Evolutionary conservation across 2,888 invertebrate genomes (phyloP), one percentile per base, ranked within the genome.

Genomic region (Ethmia dodecea): DNA sequence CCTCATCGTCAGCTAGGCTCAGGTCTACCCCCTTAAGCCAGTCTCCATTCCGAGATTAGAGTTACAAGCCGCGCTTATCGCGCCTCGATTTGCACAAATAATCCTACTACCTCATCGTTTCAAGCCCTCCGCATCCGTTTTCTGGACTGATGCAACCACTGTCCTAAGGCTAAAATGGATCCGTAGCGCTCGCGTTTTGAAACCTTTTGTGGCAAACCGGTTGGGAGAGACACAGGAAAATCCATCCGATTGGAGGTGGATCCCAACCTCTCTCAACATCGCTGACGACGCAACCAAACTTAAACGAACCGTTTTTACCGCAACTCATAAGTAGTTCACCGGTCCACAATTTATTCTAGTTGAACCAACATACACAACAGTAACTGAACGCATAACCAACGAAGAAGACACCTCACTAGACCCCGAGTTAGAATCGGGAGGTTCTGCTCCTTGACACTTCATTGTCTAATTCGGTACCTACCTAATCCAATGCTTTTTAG

Each of bases 141-240:
- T 43, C 6, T 47, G 42, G 42, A 41, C 44, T 0, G 46, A 46
- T 10, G 37, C 42, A 3, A 36, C 10, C 2, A 47, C 49, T 1
- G 42, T 41, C 1, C 22, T 45, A 1, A 24, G 34, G 4, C 42
- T 45, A 45, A 34, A 44, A 3, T 34, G 38, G 1, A 38, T 29
- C 15, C n/a, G n/a, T n/a, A 39, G 41, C 3, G 25, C 46, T 5
- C 29, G 48, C 2, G 6, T 22, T 0, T 47, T 35, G 31, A 45
- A 45, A 31, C 31, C 38, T 0, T 47, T 42, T 27, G 43, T 47
- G 9, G 48, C 49, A 1, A 45, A 55, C 31, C 11, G 48, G 3
- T n/a, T 49, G 1, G 47, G 43, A 1, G 42, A 42, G 10, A 52
- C 48, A 9, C 30, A 35, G 10, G 47, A 49, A 2, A 26, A 13